Base-by-base conservation (phyloP, 2,113 vertebrate genomes). In the Diglossa brunneiventris region DNA sequence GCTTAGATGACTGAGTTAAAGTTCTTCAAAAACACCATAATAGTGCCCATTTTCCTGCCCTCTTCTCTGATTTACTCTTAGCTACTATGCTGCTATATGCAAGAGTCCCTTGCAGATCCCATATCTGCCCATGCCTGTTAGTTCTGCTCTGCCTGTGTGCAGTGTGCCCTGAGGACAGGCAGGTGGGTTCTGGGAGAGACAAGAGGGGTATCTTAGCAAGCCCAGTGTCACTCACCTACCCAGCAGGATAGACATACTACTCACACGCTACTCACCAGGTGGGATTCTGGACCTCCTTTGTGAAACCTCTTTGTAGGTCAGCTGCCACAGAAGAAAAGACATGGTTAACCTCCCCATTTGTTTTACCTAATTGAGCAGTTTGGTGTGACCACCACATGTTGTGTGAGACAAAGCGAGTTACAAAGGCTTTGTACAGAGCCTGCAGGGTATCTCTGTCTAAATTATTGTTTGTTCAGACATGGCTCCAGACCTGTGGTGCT, bases 111-210 rank as follows among this genome's bases (percentile, higher is more conserved):
- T 41, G 58, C 49, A 79, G 47, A 52, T n/a, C 30, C 44, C 16
- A 3, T 44, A 31, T 27, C 41, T 23, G 11, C 18, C 18, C 5
- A 7, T 20, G 53, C 22, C 13, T 4, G 12, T 47, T 47, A 31
- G 21, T 64, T 90, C 37, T 86, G 35, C 44, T 56, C 37, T 79
- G 55, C 37, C 10, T 0, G 0, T 31, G 18, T 35, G 41, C 35
- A 21, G 2, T 5, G 3, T 0, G 0, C 10, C 49, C n/a, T 8
- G 6, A 15, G 73, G 47, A 53, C 37, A n/a, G 22, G 26, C 39
- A 83, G 26, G 8, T 6, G 26, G n/a, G 42, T 28, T 80, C 42
- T n/a, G 0, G 37, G 17, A 69, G 41, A 62, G 22, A 70, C 17
- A 31, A 37, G 16, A n/a, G 9, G 28, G 10, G 7, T 11, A 7